Base-by-base conservation (phyloP, 2,113 vertebrate species). In the Ursus arctos region DNA sequence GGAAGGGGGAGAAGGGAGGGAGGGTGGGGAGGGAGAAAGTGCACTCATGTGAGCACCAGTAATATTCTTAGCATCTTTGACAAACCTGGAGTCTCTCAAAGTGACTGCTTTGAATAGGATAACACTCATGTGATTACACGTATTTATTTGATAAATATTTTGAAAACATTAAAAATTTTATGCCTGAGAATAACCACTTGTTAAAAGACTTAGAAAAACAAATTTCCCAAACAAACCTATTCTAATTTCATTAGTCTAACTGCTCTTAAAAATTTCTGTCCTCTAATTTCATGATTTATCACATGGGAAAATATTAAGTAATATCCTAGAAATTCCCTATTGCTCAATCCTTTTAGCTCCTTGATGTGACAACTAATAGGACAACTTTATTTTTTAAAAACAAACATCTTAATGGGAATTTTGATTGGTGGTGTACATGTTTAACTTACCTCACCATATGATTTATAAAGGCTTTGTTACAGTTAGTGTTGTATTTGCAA, bases 401-500 rank as follows among this genome's bases (percentile, higher is more conserved):
- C 19, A 61, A 92, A 76, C 33, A 83, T 94, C 49, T 24, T 69
- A 7, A 85, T 67, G 74, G 43, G 33, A 97, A 84, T 90, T 95
- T 63, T 72, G 72, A 71, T 47, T 53, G 71, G 21, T 19, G 26
- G 31, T 79, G 33, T 81, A 96, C 83, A 43, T 53, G 81, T 31
- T 92, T 86, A 89, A 98, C 99, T 99, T 97, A 99, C 99, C 99
- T 99, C 98, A 99, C 98, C 99, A 99, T 99, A 91, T 99, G 99
- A 97, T 99, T 99, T 74, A 99, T 98, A 72, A 99, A 99, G 71
- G 99, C 99, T 97, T 99, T 99, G 98, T 99, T 99, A 98, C 99
- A 99, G 97, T 99, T 99, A 43, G 99, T 99, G 87, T 98, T 99
- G 96, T 99, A 99, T 97, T 99, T 99, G 99, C 99, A 99, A 9